A percentile compares a stretch with the other conserved stretches of the same genome.
Conservation (phyloP, 2,797 vertebrate species). For the Apodemus agrarius region DNA sequence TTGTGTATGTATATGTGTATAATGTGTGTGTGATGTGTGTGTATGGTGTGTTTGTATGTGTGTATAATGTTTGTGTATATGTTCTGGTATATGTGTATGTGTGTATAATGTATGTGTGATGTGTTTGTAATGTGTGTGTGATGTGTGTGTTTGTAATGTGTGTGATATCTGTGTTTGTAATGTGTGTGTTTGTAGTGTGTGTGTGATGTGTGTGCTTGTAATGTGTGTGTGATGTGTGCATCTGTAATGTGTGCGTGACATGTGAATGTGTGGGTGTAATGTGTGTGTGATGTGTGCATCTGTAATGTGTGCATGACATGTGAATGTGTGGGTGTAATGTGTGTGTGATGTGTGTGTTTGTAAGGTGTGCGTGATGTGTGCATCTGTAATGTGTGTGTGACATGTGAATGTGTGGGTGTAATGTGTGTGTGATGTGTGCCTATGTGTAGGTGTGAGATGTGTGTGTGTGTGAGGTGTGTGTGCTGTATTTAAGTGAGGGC, state of each 20-base stretch:
- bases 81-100: background rate
- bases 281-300: no score
- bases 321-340: no score
- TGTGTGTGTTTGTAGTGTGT: no score
- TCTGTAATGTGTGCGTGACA: background rate
- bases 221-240: no score
- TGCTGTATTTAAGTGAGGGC: background rate
- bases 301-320: background rate
- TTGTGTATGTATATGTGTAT: background rate
- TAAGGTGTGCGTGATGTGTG: no score
- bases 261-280: background rate
- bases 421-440: no score
- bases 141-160: background rate
- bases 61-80: background rate
- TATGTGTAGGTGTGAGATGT: background rate
- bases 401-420: background rate
- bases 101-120: no score
- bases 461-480: background rate
- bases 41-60: no score
- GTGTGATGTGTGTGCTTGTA: no score
- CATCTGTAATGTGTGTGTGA: background rate
- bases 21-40: background rate
- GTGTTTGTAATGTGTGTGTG: background rate
- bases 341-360: no score
- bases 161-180: no score